A percentile compares a stretch with the other conserved stretches of the same genome.
Evolutionary conservation across 2,888 invertebrate genomes (phyloP).

Genomic region (Drosophila dives): DNA sequence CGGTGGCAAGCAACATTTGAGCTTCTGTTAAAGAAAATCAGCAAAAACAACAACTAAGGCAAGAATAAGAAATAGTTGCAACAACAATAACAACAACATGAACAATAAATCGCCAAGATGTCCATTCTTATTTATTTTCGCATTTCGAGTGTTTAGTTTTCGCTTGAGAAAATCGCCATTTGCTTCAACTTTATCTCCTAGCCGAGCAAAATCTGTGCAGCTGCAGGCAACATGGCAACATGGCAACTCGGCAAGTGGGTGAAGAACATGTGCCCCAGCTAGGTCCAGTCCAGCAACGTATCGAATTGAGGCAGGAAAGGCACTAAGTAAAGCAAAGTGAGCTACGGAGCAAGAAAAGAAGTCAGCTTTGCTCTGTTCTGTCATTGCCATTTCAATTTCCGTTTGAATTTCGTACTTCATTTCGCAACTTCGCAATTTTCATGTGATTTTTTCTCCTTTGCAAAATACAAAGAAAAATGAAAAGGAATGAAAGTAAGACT

Average conservation of each 20-base stretch:
- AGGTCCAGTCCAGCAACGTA: slow-evolving; percentile 22
- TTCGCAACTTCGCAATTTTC: slow-evolving; percentile 82
- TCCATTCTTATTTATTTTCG: slow-evolving; percentile 78
- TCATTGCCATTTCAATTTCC: slow-evolving; percentile 82
- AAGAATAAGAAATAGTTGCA: slow-evolving; percentile 1
- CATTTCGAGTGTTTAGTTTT: slow-evolving; percentile 80
- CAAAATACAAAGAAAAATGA: background rate
- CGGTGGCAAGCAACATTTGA: slow-evolving; percentile 65
- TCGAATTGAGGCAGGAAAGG: slow-evolving; percentile 42
- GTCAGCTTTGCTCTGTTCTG: slow-evolving; percentile 58
- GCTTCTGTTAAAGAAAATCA: slow-evolving; percentile 41
- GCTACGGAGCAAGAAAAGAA: slow-evolving; percentile 9
- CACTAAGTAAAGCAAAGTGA: slow-evolving; percentile 46
- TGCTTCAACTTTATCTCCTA: slow-evolving; percentile 69
- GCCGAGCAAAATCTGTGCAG: slow-evolving; percentile 37
- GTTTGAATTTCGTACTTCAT: slow-evolving; percentile 83
- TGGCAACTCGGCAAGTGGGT: slow-evolving; percentile 29
- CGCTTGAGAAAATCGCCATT: slow-evolving; percentile 80
- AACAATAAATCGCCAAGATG: slow-evolving; percentile 78
- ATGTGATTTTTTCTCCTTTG: slow-evolving; percentile 45
- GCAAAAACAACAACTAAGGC: slow-evolving; percentile 3
- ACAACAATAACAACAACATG: slow-evolving; percentile 40
- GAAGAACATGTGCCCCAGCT: slow-evolving; percentile 51
- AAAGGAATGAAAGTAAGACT: background rate
- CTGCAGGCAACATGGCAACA: slow-evolving; percentile 40